These are phyloP conservation scores for Megastigmus dorsalis DNA, from an alignment of 2,888 invertebrate species.

Conservation along the genomic window DNA sequence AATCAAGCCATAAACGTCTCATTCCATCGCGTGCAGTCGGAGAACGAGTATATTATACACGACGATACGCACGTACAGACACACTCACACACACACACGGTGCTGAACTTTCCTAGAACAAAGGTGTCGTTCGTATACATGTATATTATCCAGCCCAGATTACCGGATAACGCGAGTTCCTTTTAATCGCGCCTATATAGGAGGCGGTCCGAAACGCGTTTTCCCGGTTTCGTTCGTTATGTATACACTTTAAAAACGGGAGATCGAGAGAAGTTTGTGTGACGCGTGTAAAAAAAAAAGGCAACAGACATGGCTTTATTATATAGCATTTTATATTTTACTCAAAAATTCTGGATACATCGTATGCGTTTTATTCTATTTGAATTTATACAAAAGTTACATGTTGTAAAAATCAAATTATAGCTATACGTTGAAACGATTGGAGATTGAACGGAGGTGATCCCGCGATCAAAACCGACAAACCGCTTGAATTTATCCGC, in stretches of 20 bases:
- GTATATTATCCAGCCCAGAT: slow-evolving; percentile 14
- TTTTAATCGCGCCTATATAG: slow-evolving; percentile 1
- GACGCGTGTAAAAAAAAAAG: no score
- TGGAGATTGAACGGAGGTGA: no score
- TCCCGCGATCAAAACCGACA: no score
- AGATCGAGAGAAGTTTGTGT: neutral
- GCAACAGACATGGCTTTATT: no score
- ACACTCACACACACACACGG: neutral
- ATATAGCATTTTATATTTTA: no score
- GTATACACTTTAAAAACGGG: neutral
- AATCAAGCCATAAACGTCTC: slow-evolving; percentile 34
- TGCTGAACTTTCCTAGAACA: slow-evolving; percentile 35
- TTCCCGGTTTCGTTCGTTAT: no score
- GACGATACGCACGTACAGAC: neutral
- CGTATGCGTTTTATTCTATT: no score
- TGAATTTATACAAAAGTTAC: no score
- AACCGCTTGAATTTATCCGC: no score
- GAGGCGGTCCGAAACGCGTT: slow-evolving; percentile 27
- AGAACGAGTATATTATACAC: slow-evolving; percentile 33
- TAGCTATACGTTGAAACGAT: no score
- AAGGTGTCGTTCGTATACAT: slow-evolving; percentile 37
- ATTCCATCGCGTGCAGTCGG: slow-evolving; percentile 31
- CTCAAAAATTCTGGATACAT: no score
- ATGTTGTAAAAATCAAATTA: no score
- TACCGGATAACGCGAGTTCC: slow-evolving; percentile 22